Percentiles rank a stretch among this genome's conserved stretches.
Evolutionary conservation across 1,140 invertebrate species (phyloP).

Genomic region (Camponotus vicinus): DNA sequence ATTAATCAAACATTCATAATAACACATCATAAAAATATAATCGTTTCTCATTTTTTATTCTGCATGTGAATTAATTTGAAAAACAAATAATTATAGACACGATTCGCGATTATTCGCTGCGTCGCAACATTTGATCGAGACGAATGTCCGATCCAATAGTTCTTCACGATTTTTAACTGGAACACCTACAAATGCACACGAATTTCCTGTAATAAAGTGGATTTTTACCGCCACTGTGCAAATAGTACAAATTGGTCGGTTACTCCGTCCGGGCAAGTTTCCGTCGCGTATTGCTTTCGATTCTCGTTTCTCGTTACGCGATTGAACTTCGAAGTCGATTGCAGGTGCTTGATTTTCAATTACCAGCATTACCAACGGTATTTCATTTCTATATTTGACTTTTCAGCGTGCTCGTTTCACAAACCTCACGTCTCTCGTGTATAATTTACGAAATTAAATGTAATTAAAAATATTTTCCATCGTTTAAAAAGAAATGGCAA

Average conservation of each 20-base stretch:
- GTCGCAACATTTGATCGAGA: neutral
- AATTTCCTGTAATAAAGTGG: neutral
- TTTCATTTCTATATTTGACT: constrained; percentile 33
- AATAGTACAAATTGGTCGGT: constrained; percentile 15
- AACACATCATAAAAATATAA: constrained; percentile 28
- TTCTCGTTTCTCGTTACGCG: constrained; percentile 8
- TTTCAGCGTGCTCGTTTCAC: too few relatives aligned
- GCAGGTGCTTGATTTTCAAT: constrained; percentile 31
- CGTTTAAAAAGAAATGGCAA: neutral
- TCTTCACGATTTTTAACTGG: neutral
- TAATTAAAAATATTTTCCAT: constrained; percentile 17
- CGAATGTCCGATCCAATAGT: neutral
- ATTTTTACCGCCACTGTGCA: constrained; percentile 37
- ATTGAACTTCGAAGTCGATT: constrained; percentile 23
- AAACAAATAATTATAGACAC: too few relatives aligned
- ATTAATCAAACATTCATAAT: neutral
- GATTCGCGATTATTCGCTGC: neutral
- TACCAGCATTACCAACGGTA: neutral
- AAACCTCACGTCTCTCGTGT: neutral
- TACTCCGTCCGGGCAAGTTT: neutral
- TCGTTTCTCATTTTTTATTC: neutral
- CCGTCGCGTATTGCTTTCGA: neutral
- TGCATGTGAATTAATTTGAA: constrained; percentile 40
- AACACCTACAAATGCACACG: constrained; percentile 11
- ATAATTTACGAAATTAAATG: constrained; percentile 22